Conservation (phyloP, 92 coral and sea anemone genomes). For the Pocillopora meandrina region DNA sequence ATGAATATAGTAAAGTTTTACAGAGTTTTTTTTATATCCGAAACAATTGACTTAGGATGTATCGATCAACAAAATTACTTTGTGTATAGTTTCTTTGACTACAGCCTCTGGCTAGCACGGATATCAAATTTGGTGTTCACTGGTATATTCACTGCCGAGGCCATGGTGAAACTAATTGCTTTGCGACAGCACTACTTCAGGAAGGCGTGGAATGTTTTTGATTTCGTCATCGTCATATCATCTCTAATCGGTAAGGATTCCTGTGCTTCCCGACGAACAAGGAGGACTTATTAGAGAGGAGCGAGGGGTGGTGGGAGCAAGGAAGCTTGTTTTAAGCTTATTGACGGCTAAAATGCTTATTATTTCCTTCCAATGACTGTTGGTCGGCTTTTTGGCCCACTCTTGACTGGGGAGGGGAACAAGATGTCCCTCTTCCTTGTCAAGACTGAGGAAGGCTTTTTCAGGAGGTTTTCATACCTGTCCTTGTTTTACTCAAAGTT, state of each 20-base stretch:
- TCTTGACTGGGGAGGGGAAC: too few relatives aligned
- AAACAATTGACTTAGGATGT: too few relatives aligned
- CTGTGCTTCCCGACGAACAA: background rate
- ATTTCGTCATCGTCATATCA: constrained; percentile 75
- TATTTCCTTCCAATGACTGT: too few relatives aligned
- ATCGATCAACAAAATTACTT: background rate
- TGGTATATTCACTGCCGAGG: constrained; percentile 85
- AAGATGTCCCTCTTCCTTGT: too few relatives aligned
- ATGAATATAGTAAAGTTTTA: too few relatives aligned
- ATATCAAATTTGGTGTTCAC: constrained; percentile 81
- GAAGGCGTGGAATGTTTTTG: constrained; percentile 93
- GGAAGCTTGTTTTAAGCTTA: background rate
- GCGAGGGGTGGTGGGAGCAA: background rate
- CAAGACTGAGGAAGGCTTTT: too few relatives aligned
- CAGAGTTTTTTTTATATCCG: too few relatives aligned
- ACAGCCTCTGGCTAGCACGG: constrained; percentile 71
- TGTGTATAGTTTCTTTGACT: constrained; percentile 56
- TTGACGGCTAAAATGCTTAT: too few relatives aligned
- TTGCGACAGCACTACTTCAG: constrained; percentile 83
- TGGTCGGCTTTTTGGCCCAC: too few relatives aligned
- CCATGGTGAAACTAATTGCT: constrained; percentile 76
- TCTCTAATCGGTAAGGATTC: constrained; percentile 76
- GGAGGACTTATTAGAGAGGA: background rate
- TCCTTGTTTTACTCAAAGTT: too few relatives aligned
- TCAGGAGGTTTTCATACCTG: too few relatives aligned